Conservation (phyloP, 2,888 invertebrate genomes). For the Eilema caniola region DNA sequence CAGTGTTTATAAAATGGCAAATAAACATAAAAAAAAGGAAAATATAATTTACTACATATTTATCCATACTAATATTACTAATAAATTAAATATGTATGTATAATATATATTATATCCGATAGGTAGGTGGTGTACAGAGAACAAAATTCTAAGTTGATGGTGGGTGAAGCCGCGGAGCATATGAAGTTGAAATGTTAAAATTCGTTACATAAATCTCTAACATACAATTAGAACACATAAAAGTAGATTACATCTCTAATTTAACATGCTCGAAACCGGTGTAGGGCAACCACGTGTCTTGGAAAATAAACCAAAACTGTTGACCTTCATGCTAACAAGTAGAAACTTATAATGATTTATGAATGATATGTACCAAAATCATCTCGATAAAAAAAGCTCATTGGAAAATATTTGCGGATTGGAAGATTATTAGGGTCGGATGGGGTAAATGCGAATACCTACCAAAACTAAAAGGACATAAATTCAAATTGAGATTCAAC, state of each 20-base stretch:
- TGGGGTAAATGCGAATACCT: no score
- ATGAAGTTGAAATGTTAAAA: background rate
- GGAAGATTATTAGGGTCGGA: background rate
- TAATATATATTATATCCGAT: background rate
- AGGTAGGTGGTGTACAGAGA: no score
- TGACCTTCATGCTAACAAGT: background rate
- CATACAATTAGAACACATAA: conserved; percentile 10
- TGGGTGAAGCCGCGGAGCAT: background rate
- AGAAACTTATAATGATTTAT: background rate
- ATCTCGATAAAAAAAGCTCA: background rate
- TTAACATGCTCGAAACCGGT: conserved; percentile 11
- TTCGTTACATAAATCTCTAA: background rate
- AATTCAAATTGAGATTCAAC: no score
- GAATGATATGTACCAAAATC: background rate
- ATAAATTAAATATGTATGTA: no score
- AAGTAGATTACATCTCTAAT: conserved; percentile 3
- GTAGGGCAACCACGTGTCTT: conserved; percentile 15
- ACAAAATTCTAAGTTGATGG: background rate
- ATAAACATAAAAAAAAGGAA: no score
- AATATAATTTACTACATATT: no score
- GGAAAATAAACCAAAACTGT: conserved; percentile 6
- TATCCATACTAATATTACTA: no score
- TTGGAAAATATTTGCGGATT: background rate
- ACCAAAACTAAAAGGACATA: no score
- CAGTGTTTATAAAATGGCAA: no score